Conservation (phyloP, 2,888 invertebrate species). For the Disparrhopalites patrizii region DNA sequence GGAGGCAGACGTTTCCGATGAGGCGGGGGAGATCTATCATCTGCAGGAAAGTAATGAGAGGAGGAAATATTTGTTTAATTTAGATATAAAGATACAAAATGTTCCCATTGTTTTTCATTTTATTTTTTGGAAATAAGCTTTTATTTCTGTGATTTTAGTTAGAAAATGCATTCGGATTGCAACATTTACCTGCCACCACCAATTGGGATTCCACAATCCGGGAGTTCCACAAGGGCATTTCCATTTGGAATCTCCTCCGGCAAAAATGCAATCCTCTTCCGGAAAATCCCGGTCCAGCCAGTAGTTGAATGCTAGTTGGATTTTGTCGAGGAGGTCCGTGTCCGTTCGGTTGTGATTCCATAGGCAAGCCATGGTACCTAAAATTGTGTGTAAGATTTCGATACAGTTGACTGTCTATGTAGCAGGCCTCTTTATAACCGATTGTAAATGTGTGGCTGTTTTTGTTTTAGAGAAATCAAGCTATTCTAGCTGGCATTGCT, state of each 20-base stretch:
- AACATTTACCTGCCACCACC: slow-evolving; percentile 5
- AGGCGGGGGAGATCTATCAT: slow-evolving; percentile 19
- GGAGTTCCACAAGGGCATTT: slow-evolving; percentile 29
- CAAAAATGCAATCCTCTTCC: slow-evolving; percentile 25
- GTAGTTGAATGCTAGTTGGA: slow-evolving; percentile 9
- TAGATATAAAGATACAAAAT: neutral
- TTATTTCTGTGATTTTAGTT: no score
- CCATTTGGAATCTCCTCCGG: slow-evolving; percentile 13
- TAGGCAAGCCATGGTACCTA: slow-evolving; percentile 9
- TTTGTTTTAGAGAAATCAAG: no score
- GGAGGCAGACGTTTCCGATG: slow-evolving; percentile 12
- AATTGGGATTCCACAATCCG: slow-evolving; percentile 28
- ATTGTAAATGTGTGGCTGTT: no score
- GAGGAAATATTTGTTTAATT: neutral
- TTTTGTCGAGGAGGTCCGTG: neutral
- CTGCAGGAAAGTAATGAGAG: neutral
- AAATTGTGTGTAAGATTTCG: neutral
- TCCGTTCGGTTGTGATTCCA: slow-evolving; percentile 12
- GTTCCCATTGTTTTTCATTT: no score
- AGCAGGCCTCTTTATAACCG: no score
- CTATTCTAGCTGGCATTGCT: no score
- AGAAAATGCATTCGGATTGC: no score
- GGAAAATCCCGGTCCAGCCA: slow-evolving; percentile 20
- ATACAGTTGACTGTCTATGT: no score
- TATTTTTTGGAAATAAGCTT: no score